Evolutionary conservation across 2,888 invertebrate species (phyloP), one percentile per base, ranked within the genome.

Genomic region (Nomada goodeniana): DNA sequence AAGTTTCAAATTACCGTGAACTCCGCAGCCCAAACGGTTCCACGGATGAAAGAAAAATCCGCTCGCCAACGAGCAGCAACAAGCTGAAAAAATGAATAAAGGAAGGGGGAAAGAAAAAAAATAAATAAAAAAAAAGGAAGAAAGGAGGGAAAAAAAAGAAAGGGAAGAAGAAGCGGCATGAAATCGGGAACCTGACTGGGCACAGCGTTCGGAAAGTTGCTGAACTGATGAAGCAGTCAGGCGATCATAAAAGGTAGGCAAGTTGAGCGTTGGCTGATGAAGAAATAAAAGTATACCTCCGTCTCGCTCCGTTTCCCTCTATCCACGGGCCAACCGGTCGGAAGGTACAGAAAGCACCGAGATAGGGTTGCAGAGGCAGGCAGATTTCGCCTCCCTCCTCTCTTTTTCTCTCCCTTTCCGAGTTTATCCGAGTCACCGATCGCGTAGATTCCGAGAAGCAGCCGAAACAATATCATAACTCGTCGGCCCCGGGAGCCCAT

Each of bases 391-490:
- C 75, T 80, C 69, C 63, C 55, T 72, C 76, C 76, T 64, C 60
- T 76, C 64, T 74, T 57, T 81, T 70, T 77, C 76, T 86, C 79
- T 77, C 75, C 82, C 78, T 85, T 88, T 88, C 86, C 80, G 83
- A 90, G 90, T 92, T 93, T 93, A 93, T 93, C 93, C 93, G 89
- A 91, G 87, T 90, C 88, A 92, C 93, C 92, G 93, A 94, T 94
- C 94, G 92, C 91, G 91, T 92, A 91, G 92, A 93, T 94, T 93
- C 93, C 91, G 72, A 92, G 93, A 94, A 94, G 86, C 85, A 85
- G 74, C 89, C 89, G 92, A 91, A 93, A 93, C 93, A 93, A 93
- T 94, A 93, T 93, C 93, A 93, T 94, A 94, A 94, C 92, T 93
- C 91, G 91, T 92, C 82, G 82, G 86, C 89, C 89, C 89, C 90